These are phyloP conservation scores for Sebastes variabilis DNA, from an alignment of 2,797 vertebrate species.

Conservation along the genomic window DNA sequence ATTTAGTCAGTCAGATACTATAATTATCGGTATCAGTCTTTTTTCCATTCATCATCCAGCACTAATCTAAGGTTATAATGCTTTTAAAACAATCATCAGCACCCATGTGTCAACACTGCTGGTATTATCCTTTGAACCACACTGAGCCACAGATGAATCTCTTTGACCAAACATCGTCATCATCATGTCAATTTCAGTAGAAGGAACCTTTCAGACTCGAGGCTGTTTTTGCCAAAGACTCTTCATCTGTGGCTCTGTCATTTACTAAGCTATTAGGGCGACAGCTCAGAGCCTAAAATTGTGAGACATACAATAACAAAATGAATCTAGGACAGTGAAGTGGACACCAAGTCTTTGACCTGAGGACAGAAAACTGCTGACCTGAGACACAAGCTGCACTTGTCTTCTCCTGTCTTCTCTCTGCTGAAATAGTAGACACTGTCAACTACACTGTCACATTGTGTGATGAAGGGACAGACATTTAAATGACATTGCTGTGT, in stretches of 20 bases:
- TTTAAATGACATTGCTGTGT: constrained; percentile 43
- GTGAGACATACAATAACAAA: constrained; percentile 78
- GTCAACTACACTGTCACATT: constrained; percentile 83
- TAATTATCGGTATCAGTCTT: not conserved
- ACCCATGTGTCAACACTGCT: constrained; percentile 64
- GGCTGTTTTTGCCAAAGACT: constrained; percentile 48
- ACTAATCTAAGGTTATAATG: not conserved
- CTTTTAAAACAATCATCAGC: constrained; percentile 13
- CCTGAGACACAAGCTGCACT: constrained; percentile 90
- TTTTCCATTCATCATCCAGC: not conserved
- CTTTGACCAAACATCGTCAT: constrained; percentile 44
- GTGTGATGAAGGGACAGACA: constrained; percentile 59
- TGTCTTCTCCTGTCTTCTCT: constrained; percentile 90
- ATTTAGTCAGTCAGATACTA: not conserved
- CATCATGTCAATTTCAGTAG: constrained; percentile 19
- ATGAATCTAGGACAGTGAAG: constrained; percentile 77
- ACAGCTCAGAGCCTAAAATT: constrained; percentile 74
- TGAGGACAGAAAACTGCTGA: constrained; percentile 86
- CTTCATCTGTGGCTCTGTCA: constrained; percentile 72
- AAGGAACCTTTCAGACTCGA: constrained; percentile 12
- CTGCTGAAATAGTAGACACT: constrained; percentile 89
- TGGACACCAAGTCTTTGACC: constrained; percentile 82
- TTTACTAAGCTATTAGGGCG: constrained; percentile 67
- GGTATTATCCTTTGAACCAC: constrained; percentile 74
- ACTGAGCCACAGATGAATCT: constrained; percentile 74